Conservation (phyloP, 2,113 vertebrate species). For the Campylorhamphus procurvoides region DNA sequence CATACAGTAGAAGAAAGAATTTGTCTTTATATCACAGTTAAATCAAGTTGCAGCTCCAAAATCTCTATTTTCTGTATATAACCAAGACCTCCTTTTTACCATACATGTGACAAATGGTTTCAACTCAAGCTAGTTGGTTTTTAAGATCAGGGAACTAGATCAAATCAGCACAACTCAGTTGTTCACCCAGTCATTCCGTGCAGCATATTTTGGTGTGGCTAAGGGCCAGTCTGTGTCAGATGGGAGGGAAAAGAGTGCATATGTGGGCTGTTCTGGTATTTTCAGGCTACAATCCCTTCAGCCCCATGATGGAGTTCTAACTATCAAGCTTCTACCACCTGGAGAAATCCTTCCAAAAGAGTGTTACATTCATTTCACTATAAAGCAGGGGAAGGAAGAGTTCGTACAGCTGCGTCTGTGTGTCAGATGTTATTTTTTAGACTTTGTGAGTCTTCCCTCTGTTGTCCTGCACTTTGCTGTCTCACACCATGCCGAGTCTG, state of each 20-base stretch:
- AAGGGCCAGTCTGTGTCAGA: background rate
- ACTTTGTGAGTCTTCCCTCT: background rate
- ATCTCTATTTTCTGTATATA: background rate
- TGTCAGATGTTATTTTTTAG: background rate
- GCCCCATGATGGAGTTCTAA: background rate
- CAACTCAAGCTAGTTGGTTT: background rate
- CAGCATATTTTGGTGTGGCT: background rate
- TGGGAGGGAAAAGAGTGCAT: background rate
- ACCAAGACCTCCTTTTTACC: background rate
- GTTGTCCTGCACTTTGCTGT: background rate
- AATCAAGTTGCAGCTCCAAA: background rate
- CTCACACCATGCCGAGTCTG: background rate
- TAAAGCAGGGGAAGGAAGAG: background rate
- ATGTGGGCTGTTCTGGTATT: background rate
- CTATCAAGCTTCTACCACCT: background rate
- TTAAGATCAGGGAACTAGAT: background rate
- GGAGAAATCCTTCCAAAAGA: background rate
- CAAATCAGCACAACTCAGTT: background rate
- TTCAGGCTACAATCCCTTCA: background rate
- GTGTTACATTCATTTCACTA: background rate
- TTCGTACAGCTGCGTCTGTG: background rate
- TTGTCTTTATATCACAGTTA: background rate
- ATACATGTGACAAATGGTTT: background rate
- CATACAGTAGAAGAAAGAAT: background rate
- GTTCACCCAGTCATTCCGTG: background rate